Base-by-base conservation (phyloP, 2,797 vertebrate genomes). In the Anguilla obscura region DNA sequence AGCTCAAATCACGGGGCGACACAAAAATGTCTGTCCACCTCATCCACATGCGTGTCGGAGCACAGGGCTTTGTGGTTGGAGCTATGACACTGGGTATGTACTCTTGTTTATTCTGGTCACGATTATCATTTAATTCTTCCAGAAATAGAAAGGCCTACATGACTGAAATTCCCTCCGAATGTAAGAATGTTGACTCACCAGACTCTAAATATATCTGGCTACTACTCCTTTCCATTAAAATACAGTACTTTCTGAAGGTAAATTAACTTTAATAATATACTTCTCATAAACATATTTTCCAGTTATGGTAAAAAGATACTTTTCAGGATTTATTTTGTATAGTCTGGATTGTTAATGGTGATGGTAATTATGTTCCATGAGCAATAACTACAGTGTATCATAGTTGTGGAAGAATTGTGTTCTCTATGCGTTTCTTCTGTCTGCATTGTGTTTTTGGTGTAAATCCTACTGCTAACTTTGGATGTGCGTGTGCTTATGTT, bases 1-100 rank as follows among this genome's bases (percentile, higher is more conserved):
- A 90, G 89, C 89, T 96, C 21, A 95, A 93, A 84, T 86, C 92
- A 63, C 91, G 94, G 88, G 93, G 93, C 40, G 89, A 93, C 21
- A 91, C 92, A 84, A 96, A 96, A 88, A 92, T 95, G 92, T 96
- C 96, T 0, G 88, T 95, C n/a, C 94, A 95, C 74, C 93, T 96
- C 69, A 96, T 96, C 89, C 95, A 96, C 87, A 94, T 93, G 93
- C 91, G 95, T 86, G 94, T 96, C 12, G 92, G 92, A 58, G 95
- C 95, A 45, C 96, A 96, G 91, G 93, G 95, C 60, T 95, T 95
- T 71, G 91, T 94, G 5, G 94, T 96, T 10, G 95, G 96, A 80
- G 94, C 94, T 30, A 91, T 95, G 91, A 96, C 95, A 40, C 87
- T 96, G 76, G 96, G 95, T 96, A 92, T 94, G 91, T 58, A 33